A percentile compares a stretch with the other conserved stretches of the same genome.
phyloP scores from a whole-genome alignment of 2,888 invertebrate genomes.

The Actias luna region DNA sequence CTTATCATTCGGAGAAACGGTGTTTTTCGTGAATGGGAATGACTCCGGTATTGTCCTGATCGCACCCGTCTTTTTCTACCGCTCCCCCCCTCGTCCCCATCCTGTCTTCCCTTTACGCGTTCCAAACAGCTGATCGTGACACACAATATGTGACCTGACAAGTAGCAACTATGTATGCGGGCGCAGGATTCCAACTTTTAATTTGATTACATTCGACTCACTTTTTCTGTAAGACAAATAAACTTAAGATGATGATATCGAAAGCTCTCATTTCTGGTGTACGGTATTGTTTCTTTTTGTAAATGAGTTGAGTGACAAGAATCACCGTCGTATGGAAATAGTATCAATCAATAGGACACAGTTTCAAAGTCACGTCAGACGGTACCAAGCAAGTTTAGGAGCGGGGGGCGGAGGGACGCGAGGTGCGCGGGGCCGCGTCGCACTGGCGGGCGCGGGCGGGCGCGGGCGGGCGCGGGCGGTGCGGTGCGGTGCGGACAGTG shows the following conservation, averaged over 20 bases:
- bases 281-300: neutral
- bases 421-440: conserved; percentile 21
- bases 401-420: conserved; percentile 21
- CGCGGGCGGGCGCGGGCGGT: conserved; percentile 57
- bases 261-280: neutral
- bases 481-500: conserved; percentile 44
- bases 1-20: no score
- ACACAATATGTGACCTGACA: conserved; percentile 20
- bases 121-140: conserved; percentile 37
- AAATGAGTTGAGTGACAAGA: neutral
- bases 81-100: conserved; percentile 4
- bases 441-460: conserved; percentile 14
- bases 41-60: neutral
- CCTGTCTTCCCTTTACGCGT: neutral
- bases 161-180: neutral
- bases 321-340: conserved; percentile 16
- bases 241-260: neutral
- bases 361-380: conserved; percentile 46
- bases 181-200: neutral
- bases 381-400: conserved; percentile 26
- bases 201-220: neutral
- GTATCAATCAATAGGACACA: conserved; percentile 44
- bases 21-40: neutral
- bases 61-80: neutral
- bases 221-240: neutral